Evolutionary conservation across 2,888 invertebrate genomes (phyloP).

Genomic region (Agriopis aurantiaria): DNA sequence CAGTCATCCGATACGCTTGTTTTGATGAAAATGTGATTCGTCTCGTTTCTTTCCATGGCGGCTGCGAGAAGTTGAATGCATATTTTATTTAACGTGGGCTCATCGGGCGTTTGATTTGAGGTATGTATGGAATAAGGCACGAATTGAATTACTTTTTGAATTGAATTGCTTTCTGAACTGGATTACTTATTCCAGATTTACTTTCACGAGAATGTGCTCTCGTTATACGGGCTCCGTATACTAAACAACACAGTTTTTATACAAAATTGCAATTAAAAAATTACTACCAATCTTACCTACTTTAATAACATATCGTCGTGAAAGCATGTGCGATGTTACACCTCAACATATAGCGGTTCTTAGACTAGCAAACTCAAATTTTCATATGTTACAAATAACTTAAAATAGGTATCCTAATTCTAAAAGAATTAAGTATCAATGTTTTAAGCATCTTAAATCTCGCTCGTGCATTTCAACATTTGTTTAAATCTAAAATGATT

Average conservation of each 20-base stretch:
- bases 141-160: too few relatives aligned
- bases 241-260: not conserved
- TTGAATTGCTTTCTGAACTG: too few relatives aligned
- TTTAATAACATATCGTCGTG: not conserved
- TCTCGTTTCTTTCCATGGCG: not conserved
- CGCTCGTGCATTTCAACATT: too few relatives aligned
- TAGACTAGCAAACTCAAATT: not conserved
- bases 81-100: not conserved
- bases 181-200: too few relatives aligned
- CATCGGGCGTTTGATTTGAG: not conserved
- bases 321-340: not conserved
- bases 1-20: not conserved
- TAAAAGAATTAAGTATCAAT: too few relatives aligned
- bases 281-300: not conserved
- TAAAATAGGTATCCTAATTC: too few relatives aligned
- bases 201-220: not conserved
- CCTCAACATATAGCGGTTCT: not conserved
- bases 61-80: not conserved
- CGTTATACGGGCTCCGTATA: not conserved
- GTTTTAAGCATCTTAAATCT: too few relatives aligned
- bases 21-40: not conserved
- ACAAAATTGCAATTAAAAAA: not conserved
- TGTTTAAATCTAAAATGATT: too few relatives aligned
- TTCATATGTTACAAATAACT: too few relatives aligned
- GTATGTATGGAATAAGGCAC: not conserved